Percentiles rank a stretch among this genome's conserved stretches.
Evolutionary conservation across 1,140 invertebrate genomes (phyloP).

Genomic region (Physella acuta): DNA sequence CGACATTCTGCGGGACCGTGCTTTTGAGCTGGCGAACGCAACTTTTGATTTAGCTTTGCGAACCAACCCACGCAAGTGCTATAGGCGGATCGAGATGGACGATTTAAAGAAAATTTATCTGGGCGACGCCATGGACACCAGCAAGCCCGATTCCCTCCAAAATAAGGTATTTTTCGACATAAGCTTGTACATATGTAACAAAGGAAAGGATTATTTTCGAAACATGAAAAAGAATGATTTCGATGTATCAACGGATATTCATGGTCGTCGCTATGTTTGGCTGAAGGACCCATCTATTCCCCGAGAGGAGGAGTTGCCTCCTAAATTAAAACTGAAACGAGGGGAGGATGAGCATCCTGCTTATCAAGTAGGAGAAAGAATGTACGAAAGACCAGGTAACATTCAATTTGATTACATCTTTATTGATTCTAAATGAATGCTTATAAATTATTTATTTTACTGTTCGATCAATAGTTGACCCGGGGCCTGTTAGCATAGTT

Average conservation of each 20-base stretch:
- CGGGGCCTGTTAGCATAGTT: too few relatives aligned
- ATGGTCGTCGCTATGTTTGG: conserved; percentile 49
- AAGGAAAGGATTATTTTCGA: conserved; percentile 49
- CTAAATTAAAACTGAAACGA: conserved; percentile 44
- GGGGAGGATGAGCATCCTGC: conserved; percentile 37
- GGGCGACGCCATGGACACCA: conserved; percentile 43
- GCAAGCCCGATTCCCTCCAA: conserved; percentile 47
- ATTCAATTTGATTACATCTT: too few relatives aligned
- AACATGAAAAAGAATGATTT: conserved; percentile 53
- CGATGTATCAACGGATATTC: conserved; percentile 43
- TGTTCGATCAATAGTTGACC: too few relatives aligned
- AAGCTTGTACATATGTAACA: conserved; percentile 49
- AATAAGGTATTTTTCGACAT: conserved; percentile 54
- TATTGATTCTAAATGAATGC: too few relatives aligned
- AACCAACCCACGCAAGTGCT: conserved; percentile 30
- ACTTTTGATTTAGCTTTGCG: conserved; percentile 40
- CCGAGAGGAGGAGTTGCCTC: conserved; percentile 16
- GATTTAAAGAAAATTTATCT: conserved; percentile 50
- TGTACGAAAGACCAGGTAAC: conserved; percentile 52
- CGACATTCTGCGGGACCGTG: conserved; percentile 44
- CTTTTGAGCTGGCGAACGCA: conserved; percentile 43
- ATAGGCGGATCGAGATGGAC: conserved; percentile 45
- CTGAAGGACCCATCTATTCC: conserved; percentile 34
- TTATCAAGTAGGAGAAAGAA: conserved; percentile 45
- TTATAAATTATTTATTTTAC: too few relatives aligned